Evolutionary conservation across 2,797 vertebrate genomes (phyloP), one percentile per base, ranked within the genome.

Genomic region (Ceryle rudis): DNA sequence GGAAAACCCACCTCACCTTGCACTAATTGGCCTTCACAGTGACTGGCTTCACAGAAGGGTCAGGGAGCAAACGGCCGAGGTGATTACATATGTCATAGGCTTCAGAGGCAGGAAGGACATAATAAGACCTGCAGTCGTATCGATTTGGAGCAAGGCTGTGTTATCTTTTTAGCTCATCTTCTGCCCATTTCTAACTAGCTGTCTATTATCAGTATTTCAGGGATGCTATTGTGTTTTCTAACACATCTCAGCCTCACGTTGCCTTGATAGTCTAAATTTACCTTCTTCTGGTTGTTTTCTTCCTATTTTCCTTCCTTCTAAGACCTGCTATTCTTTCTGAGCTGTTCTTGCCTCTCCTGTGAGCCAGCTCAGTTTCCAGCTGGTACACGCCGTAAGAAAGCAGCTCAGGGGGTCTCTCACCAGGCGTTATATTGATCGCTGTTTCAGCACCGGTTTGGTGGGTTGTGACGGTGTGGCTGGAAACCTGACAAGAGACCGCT

Each of bases 331-430:
- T 64, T 74, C 61, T 29, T 54, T 57, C 66, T 39, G 66, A 86
- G 65, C 61, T 54, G 1, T 66, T 73, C 79, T 54, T 82, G 67
- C 64, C 42, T 29, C 3, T 55, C 51, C 39, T 4, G 9, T 60
- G 67, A 73, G 67, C 47, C 78, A 60, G 67, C 49, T n/a, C 39
- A 2, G 10, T 74, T 73, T 77, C 75, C 61, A 33, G 18, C n/a
- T 47, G 65, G 82, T 80, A 23, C 2, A 1, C 47, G 29, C 85
- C 42, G 2, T 42, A 29, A 51, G 41, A n/a, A 11, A 4, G 62
- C 65, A 46, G 41, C 42, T 81, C 20, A 0, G 25, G 18, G 22
- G 20, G 33, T 55, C 55, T 70, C 0, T 0, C 23, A 25, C 18
- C 23, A 28, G 35, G 23, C 18, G 0, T 66, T 82, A 86, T n/a